Conservation (phyloP, 1,140 invertebrate species). For the Holcopasites calliopsidis region DNA sequence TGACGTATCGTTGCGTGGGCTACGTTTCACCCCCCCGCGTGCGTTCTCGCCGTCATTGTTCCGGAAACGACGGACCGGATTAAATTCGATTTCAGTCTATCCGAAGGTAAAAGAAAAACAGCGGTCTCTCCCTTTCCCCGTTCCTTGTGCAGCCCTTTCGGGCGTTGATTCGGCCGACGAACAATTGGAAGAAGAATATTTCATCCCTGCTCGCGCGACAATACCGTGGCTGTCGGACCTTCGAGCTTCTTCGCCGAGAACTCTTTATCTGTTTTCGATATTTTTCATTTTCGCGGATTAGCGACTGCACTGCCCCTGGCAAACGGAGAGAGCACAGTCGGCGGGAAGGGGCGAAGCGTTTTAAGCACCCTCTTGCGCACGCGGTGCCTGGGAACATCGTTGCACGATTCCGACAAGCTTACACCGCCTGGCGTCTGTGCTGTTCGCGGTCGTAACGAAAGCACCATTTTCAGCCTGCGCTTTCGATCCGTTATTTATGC, state of each 20-base stretch:
- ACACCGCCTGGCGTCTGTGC: neutral
- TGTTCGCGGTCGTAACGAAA: neutral
- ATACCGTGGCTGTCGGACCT: conserved; percentile 13
- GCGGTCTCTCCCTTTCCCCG: too few relatives aligned
- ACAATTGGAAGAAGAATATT: too few relatives aligned
- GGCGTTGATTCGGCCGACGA: too few relatives aligned
- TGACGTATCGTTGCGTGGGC: conserved; percentile 7
- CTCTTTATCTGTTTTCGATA: conserved; percentile 17
- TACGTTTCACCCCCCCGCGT: conserved; percentile 19
- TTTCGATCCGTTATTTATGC: conserved; percentile 33
- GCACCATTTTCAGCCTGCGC: conserved; percentile 6
- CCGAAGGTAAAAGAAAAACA: neutral
- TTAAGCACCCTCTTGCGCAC: conserved; percentile 4
- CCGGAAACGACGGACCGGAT: conserved; percentile 27
- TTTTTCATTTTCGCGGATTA: conserved; percentile 7
- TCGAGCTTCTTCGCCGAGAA: neutral
- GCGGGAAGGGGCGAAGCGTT: neutral
- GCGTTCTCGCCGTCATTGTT: conserved; percentile 57
- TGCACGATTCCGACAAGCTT: neutral
- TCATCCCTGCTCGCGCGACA: neutral
- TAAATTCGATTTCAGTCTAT: conserved; percentile 47
- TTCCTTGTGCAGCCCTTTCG: too few relatives aligned
- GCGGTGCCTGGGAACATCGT: too few relatives aligned
- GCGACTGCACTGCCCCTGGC: neutral
- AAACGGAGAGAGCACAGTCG: neutral